Evolutionary conservation across 1,140 invertebrate genomes (phyloP).

Genomic region (Lasioglossum albipes): DNA sequence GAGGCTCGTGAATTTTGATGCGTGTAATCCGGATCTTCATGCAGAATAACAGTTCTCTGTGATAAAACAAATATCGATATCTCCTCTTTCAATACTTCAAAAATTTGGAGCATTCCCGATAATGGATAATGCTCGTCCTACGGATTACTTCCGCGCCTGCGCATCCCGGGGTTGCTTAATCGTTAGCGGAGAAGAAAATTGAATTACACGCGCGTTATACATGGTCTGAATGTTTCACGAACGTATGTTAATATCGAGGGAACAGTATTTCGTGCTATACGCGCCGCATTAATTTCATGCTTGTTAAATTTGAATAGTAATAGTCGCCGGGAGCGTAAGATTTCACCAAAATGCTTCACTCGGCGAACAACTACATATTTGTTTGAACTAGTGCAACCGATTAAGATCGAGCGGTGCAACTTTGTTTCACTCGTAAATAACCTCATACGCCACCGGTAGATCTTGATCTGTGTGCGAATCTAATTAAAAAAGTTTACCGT

Average conservation of each 20-base stretch:
- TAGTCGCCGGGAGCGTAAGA: background rate
- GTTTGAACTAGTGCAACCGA: background rate
- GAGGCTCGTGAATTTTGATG: no score
- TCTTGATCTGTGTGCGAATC: background rate
- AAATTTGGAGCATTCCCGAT: no score
- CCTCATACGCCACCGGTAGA: background rate
- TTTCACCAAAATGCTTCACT: background rate
- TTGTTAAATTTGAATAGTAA: background rate
- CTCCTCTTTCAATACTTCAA: no score
- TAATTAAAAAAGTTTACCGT: slow-evolving; percentile 18
- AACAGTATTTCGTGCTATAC: background rate
- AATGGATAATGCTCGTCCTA: background rate
- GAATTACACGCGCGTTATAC: slow-evolving; percentile 3
- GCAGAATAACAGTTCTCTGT: no score
- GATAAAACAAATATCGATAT: no score
- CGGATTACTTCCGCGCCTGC: background rate
- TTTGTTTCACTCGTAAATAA: background rate
- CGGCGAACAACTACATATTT: background rate
- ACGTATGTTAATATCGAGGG: background rate
- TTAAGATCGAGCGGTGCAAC: background rate
- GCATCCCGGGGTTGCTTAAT: background rate
- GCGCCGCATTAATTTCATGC: background rate
- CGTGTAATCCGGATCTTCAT: no score
- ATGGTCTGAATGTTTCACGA: slow-evolving; percentile 3
- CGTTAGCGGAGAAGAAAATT: background rate